Base-by-base conservation (phyloP, 2,113 vertebrate genomes). In the Sterna hirundo region DNA sequence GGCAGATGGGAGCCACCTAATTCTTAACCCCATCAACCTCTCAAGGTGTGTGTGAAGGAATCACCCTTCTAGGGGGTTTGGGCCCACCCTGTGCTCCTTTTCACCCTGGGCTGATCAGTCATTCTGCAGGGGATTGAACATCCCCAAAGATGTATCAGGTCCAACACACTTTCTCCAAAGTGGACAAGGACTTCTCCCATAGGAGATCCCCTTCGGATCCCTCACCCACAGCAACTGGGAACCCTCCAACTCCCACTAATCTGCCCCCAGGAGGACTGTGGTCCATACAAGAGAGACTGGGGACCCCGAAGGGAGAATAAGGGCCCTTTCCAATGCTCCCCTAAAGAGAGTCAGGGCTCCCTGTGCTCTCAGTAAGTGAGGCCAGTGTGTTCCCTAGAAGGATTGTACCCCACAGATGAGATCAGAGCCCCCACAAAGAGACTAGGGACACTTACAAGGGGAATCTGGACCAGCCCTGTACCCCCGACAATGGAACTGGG, bases 191-290 rank as follows among this genome's bases (percentile, higher is more conserved):
- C 46, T 81, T 69, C 57, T 84, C n/a, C 32, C 10, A 23, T 4
- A 11, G 17, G 2, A 6, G 25, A 77, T 42, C 12, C 11, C 22
- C 54, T 7, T 0, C 4, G 25, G 13, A 36, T 46, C 1, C 6
- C 9, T 11, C 21, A 34, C 2, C 8, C 16, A 2, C 15, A 36
- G 36, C 16, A 70, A 76, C 0, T 10, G 9, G 26, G 19, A 80
- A 62, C 30, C 4, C 9, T n/a, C 30, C 30, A 47, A 6, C 9
- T 52, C 19, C 38, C 44, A 66, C 21, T 42, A 20, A 30, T 14
- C 15, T n/a, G 18, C 3, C 19, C 26, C 23, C 16, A 57, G 25
- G 9, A 3, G 9, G 17, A 44, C 6, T 0, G 0, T 1, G 4
- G 5, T 29, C 16, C 22, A 25, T 21, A 62, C 10, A 60, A 26